phyloP scores from a whole-genome alignment of 2,113 vertebrate genomes.

The Delphinus delphis region DNA sequence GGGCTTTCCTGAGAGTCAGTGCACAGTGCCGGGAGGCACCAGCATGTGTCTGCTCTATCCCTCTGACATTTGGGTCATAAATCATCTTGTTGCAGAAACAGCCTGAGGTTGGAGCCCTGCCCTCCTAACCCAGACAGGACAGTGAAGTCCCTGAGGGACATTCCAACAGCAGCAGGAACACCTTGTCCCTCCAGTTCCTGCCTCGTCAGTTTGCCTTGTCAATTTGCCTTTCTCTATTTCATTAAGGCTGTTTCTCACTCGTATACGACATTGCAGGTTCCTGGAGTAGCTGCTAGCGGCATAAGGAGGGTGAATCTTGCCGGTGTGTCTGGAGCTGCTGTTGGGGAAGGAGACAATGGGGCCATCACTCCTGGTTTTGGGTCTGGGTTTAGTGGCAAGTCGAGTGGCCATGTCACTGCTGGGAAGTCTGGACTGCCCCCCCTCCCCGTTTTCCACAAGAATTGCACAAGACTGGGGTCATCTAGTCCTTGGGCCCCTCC shows the following conservation, averaged over 20 bases:
- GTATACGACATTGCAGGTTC: too few relatives aligned
- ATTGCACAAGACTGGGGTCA: not conserved
- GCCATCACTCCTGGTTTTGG: not conserved
- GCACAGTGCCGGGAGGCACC: rapidly evolving
- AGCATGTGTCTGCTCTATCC: not conserved
- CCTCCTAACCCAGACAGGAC: not conserved
- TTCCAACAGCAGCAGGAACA: not conserved
- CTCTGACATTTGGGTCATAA: not conserved
- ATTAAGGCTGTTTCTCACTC: not conserved
- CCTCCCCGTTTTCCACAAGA: not conserved
- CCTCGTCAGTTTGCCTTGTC: not conserved
- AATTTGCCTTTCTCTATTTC: not conserved
- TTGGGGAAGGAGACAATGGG: not conserved
- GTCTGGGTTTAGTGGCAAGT: not conserved
- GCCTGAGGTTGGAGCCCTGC: not conserved
- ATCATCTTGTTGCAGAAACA: not conserved
- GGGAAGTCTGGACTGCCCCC: not conserved
- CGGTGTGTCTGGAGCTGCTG: not conserved
- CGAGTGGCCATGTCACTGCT: not conserved
- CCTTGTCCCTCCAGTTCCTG: not conserved
- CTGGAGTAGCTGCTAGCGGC: too few relatives aligned
- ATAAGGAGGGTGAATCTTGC: not conserved
- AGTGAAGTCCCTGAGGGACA: not conserved
- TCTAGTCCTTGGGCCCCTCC: not conserved
- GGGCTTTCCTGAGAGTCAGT: not conserved